Percentiles rank a stretch among this genome's conserved stretches.
phyloP scores from a whole-genome alignment of 2,797 vertebrate genomes.

The Gadopsis marmoratus region DNA sequence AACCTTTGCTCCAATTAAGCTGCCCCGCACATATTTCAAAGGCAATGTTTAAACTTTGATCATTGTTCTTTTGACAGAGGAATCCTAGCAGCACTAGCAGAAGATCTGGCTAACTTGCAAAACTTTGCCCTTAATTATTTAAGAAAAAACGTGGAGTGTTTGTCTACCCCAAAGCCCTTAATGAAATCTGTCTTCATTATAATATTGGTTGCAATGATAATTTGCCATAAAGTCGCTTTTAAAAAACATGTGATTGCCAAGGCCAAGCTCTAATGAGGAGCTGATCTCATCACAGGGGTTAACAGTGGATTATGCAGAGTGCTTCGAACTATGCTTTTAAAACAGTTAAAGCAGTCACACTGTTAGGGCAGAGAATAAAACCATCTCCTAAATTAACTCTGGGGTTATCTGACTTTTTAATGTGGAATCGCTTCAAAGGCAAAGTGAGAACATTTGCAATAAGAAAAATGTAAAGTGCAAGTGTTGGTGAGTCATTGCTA shows the following conservation, averaged over 20 bases:
- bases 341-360: conserved; percentile 54
- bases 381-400: conserved; percentile 69
- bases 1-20: conserved; percentile 48
- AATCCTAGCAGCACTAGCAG: conserved; percentile 47
- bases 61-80: conserved; percentile 55
- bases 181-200: conserved; percentile 66
- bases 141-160: conserved; percentile 49
- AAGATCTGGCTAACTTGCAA: conserved; percentile 57
- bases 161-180: conserved; percentile 47
- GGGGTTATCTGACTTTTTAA: conserved; percentile 73
- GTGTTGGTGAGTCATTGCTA: conserved; percentile 60
- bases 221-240: conserved; percentile 55
- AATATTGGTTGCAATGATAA: conserved; percentile 67
- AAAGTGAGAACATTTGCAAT: conserved; percentile 61
- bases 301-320: conserved; percentile 70
- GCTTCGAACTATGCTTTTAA: conserved; percentile 65
- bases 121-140: conserved; percentile 68
- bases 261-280: conserved; percentile 71
- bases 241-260: conserved; percentile 63
- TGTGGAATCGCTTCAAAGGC: conserved; percentile 65
- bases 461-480: conserved; percentile 61
- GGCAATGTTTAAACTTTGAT: conserved; percentile 56
- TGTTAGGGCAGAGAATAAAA: conserved; percentile 59
- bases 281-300: conserved; percentile 75
- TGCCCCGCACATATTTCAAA: conserved; percentile 48